Base-by-base conservation (phyloP, 1,140 invertebrate genomes). In the Lysiphlebus fabarum region DNA sequence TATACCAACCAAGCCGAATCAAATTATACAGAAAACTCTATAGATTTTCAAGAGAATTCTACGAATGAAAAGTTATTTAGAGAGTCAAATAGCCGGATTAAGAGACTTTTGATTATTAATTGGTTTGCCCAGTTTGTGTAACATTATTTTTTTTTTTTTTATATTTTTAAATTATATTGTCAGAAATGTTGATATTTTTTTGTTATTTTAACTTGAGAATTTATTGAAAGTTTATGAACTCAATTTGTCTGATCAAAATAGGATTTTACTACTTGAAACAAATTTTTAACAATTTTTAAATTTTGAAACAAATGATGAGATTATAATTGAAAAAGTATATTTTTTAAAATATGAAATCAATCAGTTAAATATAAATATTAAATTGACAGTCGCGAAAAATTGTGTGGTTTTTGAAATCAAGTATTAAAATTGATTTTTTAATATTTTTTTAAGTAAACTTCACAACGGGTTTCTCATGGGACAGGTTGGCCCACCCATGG, bases 41-140 rank as follows among this genome's bases (percentile, higher is more conserved):
- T 26, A 26, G 17, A 26, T 26, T 26, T 1, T 26, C 17, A 26
- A 26, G 17, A 26, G 34, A 42, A 40, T n/a, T n/a, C n/a, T n/a
- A 53, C 62, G 62, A 53, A 61, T 59, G 59, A 63, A 63, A 63
- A 63, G 64, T 65, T 62, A 65, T 65, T 65, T 59, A 50, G 53
- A 36, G 49, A 65, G 58, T 55, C 56, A 65, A 65, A 65, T 65
- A 63, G 64, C 49, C 64, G 56, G 64, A 65, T 65, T 65, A 65
- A 63, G 57, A 57, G 60, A 62, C 60, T 62, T 57, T 38, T 37
- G 53, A 49, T 65, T 57, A 62, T 65, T 65, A 65, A 65, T 65
- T 62, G 60, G 53, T 42, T 56, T 58, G 53, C 17, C 17, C 17
- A 26, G 17, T 26, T 26, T 26, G 2, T 2, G 2, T 26, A 26